Conservation (phyloP, 2,113 vertebrate species). For the Toxostoma redivivum region DNA sequence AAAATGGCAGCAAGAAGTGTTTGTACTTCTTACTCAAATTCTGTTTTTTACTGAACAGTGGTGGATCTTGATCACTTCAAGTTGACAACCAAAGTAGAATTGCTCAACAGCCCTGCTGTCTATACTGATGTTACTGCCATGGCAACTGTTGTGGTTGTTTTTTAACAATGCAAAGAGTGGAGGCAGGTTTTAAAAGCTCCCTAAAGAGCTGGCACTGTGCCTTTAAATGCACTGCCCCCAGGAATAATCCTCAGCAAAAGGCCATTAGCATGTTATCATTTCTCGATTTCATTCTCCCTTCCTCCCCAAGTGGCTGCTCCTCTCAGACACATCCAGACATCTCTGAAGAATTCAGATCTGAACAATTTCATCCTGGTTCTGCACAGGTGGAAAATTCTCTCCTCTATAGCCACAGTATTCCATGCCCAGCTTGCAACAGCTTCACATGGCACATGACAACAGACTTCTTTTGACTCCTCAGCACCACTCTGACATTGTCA, state of each 20-base stretch:
- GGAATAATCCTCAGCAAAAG: not conserved
- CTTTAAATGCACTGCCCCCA: not conserved
- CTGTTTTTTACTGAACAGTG: not conserved
- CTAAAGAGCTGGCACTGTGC: not conserved
- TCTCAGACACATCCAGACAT: not conserved
- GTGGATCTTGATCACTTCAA: not conserved
- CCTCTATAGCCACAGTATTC: not conserved
- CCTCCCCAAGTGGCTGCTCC: not conserved
- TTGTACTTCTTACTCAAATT: not conserved
- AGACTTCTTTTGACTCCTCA: not conserved
- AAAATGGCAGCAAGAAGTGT: not conserved
- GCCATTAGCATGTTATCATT: not conserved
- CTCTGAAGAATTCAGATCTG: not conserved
- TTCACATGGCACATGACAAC: not conserved
- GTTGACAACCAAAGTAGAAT: not conserved
- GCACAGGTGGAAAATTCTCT: not conserved
- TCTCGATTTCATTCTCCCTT: not conserved
- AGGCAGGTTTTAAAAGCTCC: not conserved
- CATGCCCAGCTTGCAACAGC: not conserved
- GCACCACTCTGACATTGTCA: not conserved
- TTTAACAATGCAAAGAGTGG: accelerated
- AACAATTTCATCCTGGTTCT: not conserved
- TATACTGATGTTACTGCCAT: accelerated
- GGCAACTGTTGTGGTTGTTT: not conserved
- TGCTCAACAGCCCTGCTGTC: not conserved